phyloP scores from a whole-genome alignment of 2,888 invertebrate species.

The Yponomeuta evonymella region DNA sequence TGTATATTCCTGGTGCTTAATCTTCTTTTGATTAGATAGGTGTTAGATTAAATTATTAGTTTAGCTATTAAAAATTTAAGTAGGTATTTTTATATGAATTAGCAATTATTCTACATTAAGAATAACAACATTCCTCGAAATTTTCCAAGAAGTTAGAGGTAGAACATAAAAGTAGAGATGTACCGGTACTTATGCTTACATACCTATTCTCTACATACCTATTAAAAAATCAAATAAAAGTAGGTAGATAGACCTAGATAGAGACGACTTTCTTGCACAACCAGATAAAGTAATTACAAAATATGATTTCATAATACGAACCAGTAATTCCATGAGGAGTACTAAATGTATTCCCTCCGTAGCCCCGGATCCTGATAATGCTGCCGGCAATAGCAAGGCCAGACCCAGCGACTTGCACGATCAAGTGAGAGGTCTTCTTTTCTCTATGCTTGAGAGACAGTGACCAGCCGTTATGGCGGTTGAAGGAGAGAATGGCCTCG shows the following conservation, averaged over 20 bases:
- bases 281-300: not conserved
- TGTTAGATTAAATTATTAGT: not conserved
- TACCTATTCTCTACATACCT: no score
- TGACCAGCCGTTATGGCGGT: constrained; percentile 17
- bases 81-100: no score
- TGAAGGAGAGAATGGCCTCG: constrained; percentile 19
- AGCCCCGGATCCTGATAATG: constrained; percentile 15
- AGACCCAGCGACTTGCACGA: constrained; percentile 17
- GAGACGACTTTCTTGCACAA: not conserved
- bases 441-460: constrained; percentile 12
- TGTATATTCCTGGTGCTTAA: no score
- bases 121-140: no score
- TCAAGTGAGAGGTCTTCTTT: constrained; percentile 18
- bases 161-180: no score
- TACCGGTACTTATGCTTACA: no score
- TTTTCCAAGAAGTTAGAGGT: no score
- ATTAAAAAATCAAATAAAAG: not conserved
- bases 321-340: constrained; percentile 21
- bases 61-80: not conserved
- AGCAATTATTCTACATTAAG: no score
- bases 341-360: constrained; percentile 6
- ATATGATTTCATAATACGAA: constrained; percentile 10
- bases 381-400: constrained; percentile 18
- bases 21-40: not conserved
- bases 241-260: not conserved